Evolutionary conservation across 2,888 invertebrate species (phyloP).

Genomic region (Drosophila flavopinicola): DNA sequence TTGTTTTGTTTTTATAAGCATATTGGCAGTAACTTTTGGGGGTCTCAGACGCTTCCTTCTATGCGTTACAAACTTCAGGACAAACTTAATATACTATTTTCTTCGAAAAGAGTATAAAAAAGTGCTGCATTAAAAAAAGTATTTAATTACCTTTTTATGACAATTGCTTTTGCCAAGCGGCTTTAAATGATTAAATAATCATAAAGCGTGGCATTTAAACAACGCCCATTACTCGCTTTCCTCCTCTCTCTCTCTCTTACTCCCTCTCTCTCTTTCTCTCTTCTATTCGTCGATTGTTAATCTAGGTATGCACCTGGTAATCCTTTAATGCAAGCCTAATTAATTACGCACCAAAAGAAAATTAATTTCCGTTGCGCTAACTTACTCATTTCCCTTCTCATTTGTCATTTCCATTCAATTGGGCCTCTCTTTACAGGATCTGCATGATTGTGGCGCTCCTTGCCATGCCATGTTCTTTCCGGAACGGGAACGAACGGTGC

Average conservation of each 20-base stretch:
- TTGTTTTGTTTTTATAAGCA: too few relatives aligned
- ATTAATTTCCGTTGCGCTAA: conserved; percentile 54
- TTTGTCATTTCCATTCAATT: conserved; percentile 36
- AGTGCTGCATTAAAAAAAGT: neutral
- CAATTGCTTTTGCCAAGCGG: conserved; percentile 15
- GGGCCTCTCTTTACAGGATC: conserved; percentile 77
- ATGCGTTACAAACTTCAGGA: too few relatives aligned
- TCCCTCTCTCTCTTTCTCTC: neutral
- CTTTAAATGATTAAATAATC: conserved; percentile 33
- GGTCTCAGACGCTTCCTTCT: too few relatives aligned
- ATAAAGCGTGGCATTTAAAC: conserved; percentile 5
- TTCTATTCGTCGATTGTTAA: conserved; percentile 8
- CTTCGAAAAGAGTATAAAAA: too few relatives aligned
- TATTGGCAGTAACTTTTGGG: too few relatives aligned
- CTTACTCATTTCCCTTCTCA: conserved; percentile 11
- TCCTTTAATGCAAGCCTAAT: conserved; percentile 52
- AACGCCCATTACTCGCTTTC: neutral
- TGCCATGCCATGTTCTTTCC: conserved; percentile 97
- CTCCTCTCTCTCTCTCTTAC: too few relatives aligned
- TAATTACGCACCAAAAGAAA: conserved; percentile 67
- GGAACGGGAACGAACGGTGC: conserved; percentile 91
- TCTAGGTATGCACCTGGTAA: conserved; percentile 18
- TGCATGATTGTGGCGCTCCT: conserved; percentile 93
- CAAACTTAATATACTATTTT: too few relatives aligned
- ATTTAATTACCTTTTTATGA: conserved; percentile 3